Conservation (phyloP, 2,113 vertebrate species). For the Plestiodon gilberti region DNA sequence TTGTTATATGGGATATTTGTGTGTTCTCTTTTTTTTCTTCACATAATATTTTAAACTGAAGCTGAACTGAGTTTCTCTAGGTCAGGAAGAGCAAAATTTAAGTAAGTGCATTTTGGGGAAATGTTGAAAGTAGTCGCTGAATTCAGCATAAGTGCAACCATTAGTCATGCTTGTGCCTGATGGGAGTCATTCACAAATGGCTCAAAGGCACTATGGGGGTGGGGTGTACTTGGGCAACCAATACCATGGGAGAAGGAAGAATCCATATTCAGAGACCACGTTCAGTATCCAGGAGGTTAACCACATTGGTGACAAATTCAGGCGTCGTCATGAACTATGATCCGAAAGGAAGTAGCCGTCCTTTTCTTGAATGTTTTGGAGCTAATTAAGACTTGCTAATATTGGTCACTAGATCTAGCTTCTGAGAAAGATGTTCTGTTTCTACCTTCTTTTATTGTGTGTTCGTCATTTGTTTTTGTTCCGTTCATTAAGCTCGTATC, state of each 20-base stretch:
- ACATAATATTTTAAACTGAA: not conserved
- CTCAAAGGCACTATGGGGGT: not conserved
- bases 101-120: not conserved
- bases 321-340: not conserved
- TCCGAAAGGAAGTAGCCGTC: not conserved
- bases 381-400: not conserved
- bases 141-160: not conserved
- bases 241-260: not conserved
- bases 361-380: not conserved
- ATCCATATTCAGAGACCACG: not conserved
- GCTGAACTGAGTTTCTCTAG: not conserved
- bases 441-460: no score
- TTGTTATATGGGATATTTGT: accelerated
- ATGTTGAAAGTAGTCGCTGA: not conserved
- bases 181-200: not conserved
- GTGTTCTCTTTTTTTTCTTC: not conserved
- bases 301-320: not conserved
- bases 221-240: not conserved
- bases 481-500: not conserved
- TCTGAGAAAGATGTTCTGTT: not conserved
- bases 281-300: not conserved
- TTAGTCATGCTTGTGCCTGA: not conserved
- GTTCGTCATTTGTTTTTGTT: not conserved
- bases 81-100: not conserved
- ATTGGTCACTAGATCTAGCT: not conserved